Base-by-base conservation (phyloP, 1,140 invertebrate species). In the Parasteatoda tepidariorum region DNA sequence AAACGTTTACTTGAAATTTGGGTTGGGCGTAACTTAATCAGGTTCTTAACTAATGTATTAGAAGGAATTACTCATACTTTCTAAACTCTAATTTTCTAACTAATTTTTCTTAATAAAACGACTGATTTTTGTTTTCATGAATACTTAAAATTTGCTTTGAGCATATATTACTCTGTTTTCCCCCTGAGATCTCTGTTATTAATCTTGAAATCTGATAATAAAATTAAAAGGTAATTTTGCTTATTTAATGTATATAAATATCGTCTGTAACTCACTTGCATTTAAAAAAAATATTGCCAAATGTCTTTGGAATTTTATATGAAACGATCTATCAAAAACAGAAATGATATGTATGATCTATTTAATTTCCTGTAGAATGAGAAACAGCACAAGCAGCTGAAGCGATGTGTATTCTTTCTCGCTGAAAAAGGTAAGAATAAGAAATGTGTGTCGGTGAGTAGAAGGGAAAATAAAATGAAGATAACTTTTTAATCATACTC, bases 331-430 rank as follows among this genome's bases (percentile, higher is more conserved):
- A 18, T 13, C 9, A 48, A 9, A 1, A 48, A 48, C 26, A 73
- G 24, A 6, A 57, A 31, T 57, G 24, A 57, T 31, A 38, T 55
- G 48, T 24, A 54, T 57, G 31, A 28, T 73, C 28, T 61, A 62
- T 75, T 75, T 75, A 75, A 75, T 75, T 75, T 55, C 31, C 55
- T 57, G 41, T 62, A 75, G 73, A 61, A 22, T 38, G 73, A 26
- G 38, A 62, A 15, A 75, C 57, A 26, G 73, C 30, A 15, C 7
- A 13, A 31, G 73, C 55, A 30, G 31, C 30, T 3, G 57, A 22
- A 61, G 73, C 41, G 41, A 26, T 75, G 28, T 34, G 38, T 31
- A 55, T 75, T 75, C 73, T 75, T 62, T 38, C 22, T 61, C 59
- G 18, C 26, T 57, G 41, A 13, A 13, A 57, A 22, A 75, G 73